Evolutionary conservation across 2,888 invertebrate genomes (phyloP).

Genomic region (Stramonita haemastoma): DNA sequence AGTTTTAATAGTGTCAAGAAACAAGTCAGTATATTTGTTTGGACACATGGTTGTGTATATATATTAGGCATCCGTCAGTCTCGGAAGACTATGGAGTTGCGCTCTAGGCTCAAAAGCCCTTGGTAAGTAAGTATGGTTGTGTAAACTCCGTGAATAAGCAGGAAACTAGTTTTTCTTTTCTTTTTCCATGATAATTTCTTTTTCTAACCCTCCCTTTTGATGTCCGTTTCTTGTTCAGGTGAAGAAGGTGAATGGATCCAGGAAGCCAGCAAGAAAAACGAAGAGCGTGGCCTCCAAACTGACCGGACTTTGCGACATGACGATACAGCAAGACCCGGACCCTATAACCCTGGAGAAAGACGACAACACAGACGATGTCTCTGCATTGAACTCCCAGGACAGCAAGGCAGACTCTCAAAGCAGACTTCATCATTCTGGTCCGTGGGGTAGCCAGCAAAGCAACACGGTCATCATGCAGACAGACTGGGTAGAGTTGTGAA

Average conservation of each 20-base stretch:
- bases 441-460: neutral
- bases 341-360: neutral
- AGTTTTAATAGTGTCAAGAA: too few species aligned
- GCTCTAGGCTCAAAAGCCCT: too few species aligned
- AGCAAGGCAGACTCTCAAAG: neutral
- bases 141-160: too few species aligned
- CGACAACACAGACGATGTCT: neutral
- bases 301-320: neutral
- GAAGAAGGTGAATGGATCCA: neutral
- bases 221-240: neutral
- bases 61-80: too few species aligned
- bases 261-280: neutral
- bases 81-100: too few species aligned
- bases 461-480: neutral
- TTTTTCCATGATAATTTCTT: too few species aligned
- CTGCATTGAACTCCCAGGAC: neutral
- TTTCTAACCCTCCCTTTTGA: too few species aligned
- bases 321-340: neutral
- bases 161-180: too few species aligned
- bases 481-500: neutral
- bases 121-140: too few species aligned
- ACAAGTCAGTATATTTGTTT: too few species aligned
- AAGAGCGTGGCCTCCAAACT: neutral
- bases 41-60: too few species aligned
- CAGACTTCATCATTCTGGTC: neutral